These are phyloP conservation scores for Geotrupes spiniger DNA, from an alignment of 2,888 invertebrate species.

Conservation along the genomic window DNA sequence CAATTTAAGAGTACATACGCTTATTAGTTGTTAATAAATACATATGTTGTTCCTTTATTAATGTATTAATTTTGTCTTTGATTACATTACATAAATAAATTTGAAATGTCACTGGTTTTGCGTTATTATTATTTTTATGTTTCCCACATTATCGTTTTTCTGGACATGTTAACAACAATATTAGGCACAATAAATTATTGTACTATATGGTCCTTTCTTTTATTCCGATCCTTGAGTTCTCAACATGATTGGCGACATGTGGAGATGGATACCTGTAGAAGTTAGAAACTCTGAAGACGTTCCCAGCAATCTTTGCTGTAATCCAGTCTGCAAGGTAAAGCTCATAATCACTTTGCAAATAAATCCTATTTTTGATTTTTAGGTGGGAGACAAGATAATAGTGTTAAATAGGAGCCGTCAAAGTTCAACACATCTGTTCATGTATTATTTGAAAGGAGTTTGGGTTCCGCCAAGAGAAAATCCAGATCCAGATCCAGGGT, in stretches of 20 bases:
- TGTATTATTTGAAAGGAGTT: slow-evolving; percentile 56
- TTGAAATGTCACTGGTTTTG: too few species aligned
- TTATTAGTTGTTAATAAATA: slow-evolving; percentile 6
- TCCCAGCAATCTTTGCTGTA: slow-evolving; percentile 88
- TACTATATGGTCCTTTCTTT: slow-evolving; percentile 79
- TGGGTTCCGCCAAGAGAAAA: slow-evolving; percentile 53
- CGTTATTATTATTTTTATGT: too few species aligned
- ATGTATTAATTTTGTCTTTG: too few species aligned
- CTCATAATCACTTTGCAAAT: too few species aligned
- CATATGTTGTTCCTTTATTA: too few species aligned
- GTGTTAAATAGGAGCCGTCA: slow-evolving; percentile 65
- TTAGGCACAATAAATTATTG: too few species aligned
- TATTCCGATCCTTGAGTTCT: slow-evolving; percentile 91
- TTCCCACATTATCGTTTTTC: too few species aligned
- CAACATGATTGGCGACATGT: slow-evolving; percentile 66
- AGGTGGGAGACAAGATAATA: slow-evolving; percentile 73
- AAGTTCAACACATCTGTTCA: slow-evolving; percentile 55
- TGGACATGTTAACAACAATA: too few species aligned
- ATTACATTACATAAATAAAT: too few species aligned
- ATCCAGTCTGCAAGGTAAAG: slow-evolving; percentile 85
- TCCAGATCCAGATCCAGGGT: slow-evolving; percentile 26
- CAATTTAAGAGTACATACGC: slow-evolving; percentile 2
- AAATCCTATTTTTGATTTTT: slow-evolving; percentile 19
- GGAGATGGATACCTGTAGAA: slow-evolving; percentile 74
- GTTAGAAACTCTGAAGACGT: slow-evolving; percentile 76